A percentile compares a stretch with the other conserved stretches of the same genome.
These are phyloP conservation scores for Lymantria dispar DNA, from an alignment of 2,888 invertebrate species.

Conservation along the genomic window DNA sequence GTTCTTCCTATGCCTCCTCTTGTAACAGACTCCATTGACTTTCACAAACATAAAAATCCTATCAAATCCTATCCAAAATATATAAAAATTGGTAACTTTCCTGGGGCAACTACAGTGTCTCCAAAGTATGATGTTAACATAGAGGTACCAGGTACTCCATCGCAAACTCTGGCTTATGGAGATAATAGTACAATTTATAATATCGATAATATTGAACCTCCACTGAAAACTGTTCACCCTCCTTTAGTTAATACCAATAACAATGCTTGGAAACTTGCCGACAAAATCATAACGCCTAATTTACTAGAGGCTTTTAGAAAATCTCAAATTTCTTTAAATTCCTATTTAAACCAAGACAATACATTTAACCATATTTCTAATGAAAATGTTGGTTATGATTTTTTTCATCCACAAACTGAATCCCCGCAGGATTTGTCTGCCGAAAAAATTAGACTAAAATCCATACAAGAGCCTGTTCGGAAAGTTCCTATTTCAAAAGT, in stretches of 20 bases:
- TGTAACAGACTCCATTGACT: conserved; percentile 49
- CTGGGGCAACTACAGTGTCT: conserved; percentile 8
- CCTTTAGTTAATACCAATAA: conserved; percentile 25
- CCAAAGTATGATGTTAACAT: conserved; percentile 1
- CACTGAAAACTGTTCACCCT: conserved; percentile 46
- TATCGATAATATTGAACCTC: conserved; percentile 41
- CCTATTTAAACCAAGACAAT: conserved; percentile 25
- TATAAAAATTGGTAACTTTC: conserved; percentile 38
- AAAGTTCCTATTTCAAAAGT: conserved; percentile 45
- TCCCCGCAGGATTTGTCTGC: conserved; percentile 18
- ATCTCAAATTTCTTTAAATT: conserved; percentile 18
- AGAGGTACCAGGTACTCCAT: conserved; percentile 13
- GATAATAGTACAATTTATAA: conserved; percentile 56
- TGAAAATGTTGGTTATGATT: conserved; percentile 30
- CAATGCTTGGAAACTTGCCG: conserved; percentile 26
- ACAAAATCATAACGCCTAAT: conserved; percentile 14
- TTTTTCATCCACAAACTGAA: conserved; percentile 20
- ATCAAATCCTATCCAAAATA: conserved; percentile 50
- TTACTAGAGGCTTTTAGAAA: conserved; percentile 14
- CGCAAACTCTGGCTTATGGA: conserved; percentile 14
- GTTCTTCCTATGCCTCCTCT: conserved; percentile 44
- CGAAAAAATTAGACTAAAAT: conserved; percentile 30
- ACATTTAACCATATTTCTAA: conserved; percentile 37
- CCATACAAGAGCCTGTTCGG: conserved; percentile 34
- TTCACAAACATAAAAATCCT: conserved; percentile 49